Base-by-base conservation (phyloP, 53 echinoderm and acorn worm species). In the Stichopus horrens region DNA sequence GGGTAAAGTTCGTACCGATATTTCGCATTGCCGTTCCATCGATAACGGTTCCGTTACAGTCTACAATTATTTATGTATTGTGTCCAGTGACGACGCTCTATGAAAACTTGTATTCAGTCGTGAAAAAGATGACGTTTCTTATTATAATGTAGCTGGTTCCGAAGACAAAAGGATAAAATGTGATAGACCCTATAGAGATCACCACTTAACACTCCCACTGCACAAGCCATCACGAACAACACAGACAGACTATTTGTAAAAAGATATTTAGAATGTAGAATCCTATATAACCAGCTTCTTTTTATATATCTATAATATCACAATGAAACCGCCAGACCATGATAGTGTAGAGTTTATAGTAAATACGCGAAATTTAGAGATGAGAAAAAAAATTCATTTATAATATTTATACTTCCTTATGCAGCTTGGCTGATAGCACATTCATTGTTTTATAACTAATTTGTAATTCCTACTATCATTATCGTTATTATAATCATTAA, bases 381-480 rank as follows among this genome's bases (percentile, higher is more conserved):
- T 67, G 68, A 53, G 10, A 23, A 23, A 71, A 11, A 71, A 11
- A 23, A 76, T 76, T 54, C 54, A 22, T 76, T 54, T 76, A 21
- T 76, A 85, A 53, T 19, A 63, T 59, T 85, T 85, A 59, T 85
- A 85, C 63, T 85, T 59, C 52, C 9, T 52, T 66, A 59, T 52
- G 85, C 85, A 85, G 85, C 85, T 85, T 85, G 63, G 85, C 85
- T 85, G 67, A 52, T 71, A 20, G 18, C 71, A 71, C 71, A 18
- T 71, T 71, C 71, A 71, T 71, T 71, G 63, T 71, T 71, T 16
- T 71, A 71, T 71, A 71, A 71, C n/a, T 71, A 71, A 71, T 71
- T 71, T 71, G 71, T 71, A 16, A 16, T 18, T 18, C 71, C 14
- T 71, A 71, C n/a, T 37, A 37, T 37, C 37, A 37, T 37, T 37